Evolutionary conservation across 2,113 vertebrate genomes (phyloP), one percentile per base, ranked within the genome.

Genomic region (Anolis carolinensis): DNA sequence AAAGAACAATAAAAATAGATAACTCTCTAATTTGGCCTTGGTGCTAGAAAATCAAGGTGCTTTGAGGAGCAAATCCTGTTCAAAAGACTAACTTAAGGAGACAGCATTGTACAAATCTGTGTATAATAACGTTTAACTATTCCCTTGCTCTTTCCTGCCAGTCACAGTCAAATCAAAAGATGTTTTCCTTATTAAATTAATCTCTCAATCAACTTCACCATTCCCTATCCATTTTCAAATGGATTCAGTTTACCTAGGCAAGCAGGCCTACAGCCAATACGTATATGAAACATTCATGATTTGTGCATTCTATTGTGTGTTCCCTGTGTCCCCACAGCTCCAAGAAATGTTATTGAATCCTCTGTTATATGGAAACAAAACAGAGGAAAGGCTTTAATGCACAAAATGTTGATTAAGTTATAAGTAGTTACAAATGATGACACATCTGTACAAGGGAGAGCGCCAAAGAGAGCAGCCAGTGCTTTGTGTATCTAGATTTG

Each of bases 31-130:
- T 93, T 82, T 82, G 86, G 93, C 93, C 87, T 0, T 27, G 79
- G 44, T 92, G 89, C 90, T 93, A 92, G 81, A 90, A 91, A 93
- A 87, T 90, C 67, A 91, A 90, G 84, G 32, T 77, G 83, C 91
- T 94, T 90, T 94, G 82, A 87, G 85, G 92, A 85, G 85, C 39
- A 94, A 94, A 95, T 93, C 90, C 80, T 70, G 89, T 94, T 92
- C 93, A 91, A 84, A 88, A 90, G 83, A 75, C 85, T 87, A 89
- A 79, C 68, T 67, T 82, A 89, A 88, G 82, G 93, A 88, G 59
- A 36, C 82, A 89, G 65, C 25, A 82, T 89, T 80, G 68, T 93
- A 84, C 1, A 1, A 82, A 0, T 9, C 84, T 92, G 85, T 73
- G 87, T 94, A n/a, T 62, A 86, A 93, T 89, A 86, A 77, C 20